Percentiles rank a stretch among this genome's conserved stretches.
Evolutionary conservation across 2,113 vertebrate species (phyloP).

Genomic region (Recurvirostra avosetta): DNA sequence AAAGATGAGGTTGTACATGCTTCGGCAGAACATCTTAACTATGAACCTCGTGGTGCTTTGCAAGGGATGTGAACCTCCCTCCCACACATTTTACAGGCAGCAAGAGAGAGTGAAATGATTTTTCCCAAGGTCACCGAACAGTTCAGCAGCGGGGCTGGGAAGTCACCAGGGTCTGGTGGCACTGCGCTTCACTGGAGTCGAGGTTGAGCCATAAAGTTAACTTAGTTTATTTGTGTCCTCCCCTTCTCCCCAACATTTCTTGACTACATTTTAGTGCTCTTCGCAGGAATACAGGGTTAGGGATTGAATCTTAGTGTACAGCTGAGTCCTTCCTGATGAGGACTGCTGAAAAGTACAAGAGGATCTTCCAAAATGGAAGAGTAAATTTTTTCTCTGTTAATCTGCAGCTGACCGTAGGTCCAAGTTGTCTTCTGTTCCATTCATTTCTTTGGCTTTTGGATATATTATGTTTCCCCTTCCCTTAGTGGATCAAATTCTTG

Average conservation of each 20-base stretch:
- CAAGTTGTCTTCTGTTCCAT: not conserved
- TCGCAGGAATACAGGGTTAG: not conserved
- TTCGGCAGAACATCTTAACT: not conserved
- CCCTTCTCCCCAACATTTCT: not conserved
- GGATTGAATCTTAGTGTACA: not conserved
- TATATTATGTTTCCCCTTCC: not conserved
- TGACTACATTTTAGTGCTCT: not conserved
- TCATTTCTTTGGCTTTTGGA: not conserved
- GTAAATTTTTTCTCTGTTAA: not conserved
- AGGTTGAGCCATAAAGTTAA: not conserved
- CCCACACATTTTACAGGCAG: not conserved
- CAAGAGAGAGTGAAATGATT: not conserved
- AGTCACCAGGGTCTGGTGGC: not conserved
- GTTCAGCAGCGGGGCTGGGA: not conserved
- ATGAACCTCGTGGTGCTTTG: not conserved
- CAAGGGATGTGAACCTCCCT: rapidly evolving
- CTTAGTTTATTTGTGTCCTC: not conserved
- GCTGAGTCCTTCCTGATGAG: not conserved
- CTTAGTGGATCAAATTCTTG: not conserved
- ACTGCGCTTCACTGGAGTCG: rapidly evolving
- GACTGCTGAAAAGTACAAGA: not conserved
- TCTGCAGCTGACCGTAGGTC: not conserved
- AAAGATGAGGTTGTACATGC: rapidly evolving
- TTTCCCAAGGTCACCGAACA: not conserved
- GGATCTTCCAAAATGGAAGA: not conserved